Base-by-base conservation (phyloP, 2,888 invertebrate genomes). In the Hemicrepidius hirtus region DNA sequence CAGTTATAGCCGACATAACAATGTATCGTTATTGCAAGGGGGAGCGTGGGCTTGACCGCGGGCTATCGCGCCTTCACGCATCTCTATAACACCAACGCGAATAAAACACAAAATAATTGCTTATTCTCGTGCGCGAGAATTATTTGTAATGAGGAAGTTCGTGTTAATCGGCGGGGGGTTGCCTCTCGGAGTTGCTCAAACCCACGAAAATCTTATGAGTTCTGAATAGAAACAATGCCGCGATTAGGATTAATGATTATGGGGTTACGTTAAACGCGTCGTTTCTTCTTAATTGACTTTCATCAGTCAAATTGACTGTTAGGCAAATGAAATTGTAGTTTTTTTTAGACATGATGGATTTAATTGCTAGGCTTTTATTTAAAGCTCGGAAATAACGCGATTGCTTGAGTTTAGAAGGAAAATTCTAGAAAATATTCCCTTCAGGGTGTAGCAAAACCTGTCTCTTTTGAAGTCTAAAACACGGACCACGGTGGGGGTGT, bases 111-210 rank as follows among this genome's bases (percentile, higher is more conserved):
- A 78, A 79, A 78, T 78, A 78, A 79, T 78, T 78, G 78, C 78
- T 77, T 75, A 75, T 71, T 78, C 76, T 77, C 69, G 76, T 77
- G 77, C 75, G 68, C 74, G 71, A 75, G 76, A 78, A 78, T 78
- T 80, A 77, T 78, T 80, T 76, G 76, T 79, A 80, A 79, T 77
- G 78, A 79, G 79, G 77, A 78, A 79, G 78, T 77, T 77, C 50
- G 71, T 74, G 76, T 73, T 75, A 76, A 79, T 76, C 78, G 68
- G 73, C 20, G 69, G 73, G 78, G 50, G 68, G 44, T n/a, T 24
- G 24, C 24, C 24, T 41, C 16, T 41, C 16, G 13, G 46, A 44
- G 44, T 44, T 46, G 44, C 55, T 44, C 50, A 32, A 32, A 16
- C 60, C 57, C 59, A 60, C 68, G 68, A 68, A 44, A 65, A 68